Percentiles rank a stretch among this genome's conserved stretches.
phyloP scores from a whole-genome alignment of 2,888 invertebrate species.

The Megaustenia siamemsis region DNA sequence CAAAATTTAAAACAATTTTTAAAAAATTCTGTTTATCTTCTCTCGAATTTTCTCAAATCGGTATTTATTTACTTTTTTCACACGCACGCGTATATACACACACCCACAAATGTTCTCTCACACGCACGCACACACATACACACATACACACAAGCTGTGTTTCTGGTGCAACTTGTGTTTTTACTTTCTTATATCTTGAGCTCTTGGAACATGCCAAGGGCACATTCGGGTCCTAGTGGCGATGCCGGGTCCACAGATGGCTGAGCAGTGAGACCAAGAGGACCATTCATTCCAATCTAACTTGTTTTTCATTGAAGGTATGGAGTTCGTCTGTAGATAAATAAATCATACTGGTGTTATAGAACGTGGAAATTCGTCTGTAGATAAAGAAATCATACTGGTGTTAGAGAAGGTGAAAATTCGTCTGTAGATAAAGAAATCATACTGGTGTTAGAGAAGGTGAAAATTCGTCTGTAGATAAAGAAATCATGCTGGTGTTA shows the following conservation, averaged over 20 bases:
- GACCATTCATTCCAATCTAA: conserved; percentile 14
- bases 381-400: too few relatives aligned
- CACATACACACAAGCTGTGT: not conserved
- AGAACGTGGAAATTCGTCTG: too few relatives aligned
- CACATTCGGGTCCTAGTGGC: conserved; percentile 12
- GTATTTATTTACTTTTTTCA: not conserved
- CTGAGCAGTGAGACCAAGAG: conserved; percentile 26
- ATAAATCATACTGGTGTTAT: too few relatives aligned
- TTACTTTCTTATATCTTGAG: not conserved
- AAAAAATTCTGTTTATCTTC: too few relatives aligned
- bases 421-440: too few relatives aligned
- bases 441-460: too few relatives aligned
- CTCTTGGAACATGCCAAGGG: not conserved
- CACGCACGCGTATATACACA: not conserved
- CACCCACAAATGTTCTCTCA: not conserved
- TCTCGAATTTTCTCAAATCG: too few relatives aligned
- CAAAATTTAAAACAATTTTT: too few relatives aligned
- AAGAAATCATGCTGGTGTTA: too few relatives aligned
- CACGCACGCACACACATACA: not conserved
- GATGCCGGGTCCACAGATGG: conserved; percentile 12
- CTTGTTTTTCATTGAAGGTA: not conserved
- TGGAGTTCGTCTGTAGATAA: not conserved
- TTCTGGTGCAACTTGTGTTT: not conserved
- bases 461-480: too few relatives aligned
- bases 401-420: too few relatives aligned